phyloP scores from a whole-genome alignment of 2,113 vertebrate genomes.

The Corythornis cristatus region DNA sequence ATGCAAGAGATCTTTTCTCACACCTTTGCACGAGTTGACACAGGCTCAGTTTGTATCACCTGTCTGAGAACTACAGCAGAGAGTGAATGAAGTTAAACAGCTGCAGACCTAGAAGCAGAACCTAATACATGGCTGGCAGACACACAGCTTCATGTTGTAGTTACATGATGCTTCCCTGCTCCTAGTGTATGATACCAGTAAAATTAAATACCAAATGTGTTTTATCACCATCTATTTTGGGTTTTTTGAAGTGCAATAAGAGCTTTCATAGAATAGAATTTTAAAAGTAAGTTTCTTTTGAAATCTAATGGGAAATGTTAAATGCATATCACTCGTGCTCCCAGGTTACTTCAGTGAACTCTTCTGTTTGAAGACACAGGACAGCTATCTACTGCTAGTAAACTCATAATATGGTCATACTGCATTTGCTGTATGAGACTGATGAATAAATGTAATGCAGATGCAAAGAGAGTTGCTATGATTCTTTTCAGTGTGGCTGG shows the following conservation, averaged over 20 bases:
- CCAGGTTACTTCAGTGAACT: not conserved
- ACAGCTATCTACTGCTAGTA: not conserved
- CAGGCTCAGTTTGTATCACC: not conserved
- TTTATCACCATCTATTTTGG: slow-evolving; percentile 53
- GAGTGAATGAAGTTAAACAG: slow-evolving; percentile 52
- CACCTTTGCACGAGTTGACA: not conserved
- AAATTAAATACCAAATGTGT: slow-evolving; percentile 32
- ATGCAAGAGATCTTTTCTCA: not conserved
- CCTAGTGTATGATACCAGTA: slow-evolving; percentile 59
- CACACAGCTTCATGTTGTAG: not conserved
- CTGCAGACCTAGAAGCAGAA: slow-evolving; percentile 60
- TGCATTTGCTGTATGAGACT: not conserved
- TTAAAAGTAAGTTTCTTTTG: not conserved
- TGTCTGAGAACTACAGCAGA: not conserved
- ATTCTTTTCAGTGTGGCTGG: not conserved
- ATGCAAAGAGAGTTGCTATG: not conserved
- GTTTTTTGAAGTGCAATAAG: not conserved
- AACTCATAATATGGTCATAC: not conserved
- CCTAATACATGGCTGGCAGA: slow-evolving; percentile 45
- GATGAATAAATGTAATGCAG: not conserved
- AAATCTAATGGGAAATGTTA: not conserved
- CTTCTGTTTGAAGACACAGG: not conserved
- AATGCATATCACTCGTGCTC: not conserved
- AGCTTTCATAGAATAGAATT: not conserved
- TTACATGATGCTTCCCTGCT: slow-evolving; percentile 47